Percentiles rank a stretch among this genome's conserved stretches.
Conservation (phyloP, 2,113 vertebrate genomes). For the Trematocara stigmaticum region DNA sequence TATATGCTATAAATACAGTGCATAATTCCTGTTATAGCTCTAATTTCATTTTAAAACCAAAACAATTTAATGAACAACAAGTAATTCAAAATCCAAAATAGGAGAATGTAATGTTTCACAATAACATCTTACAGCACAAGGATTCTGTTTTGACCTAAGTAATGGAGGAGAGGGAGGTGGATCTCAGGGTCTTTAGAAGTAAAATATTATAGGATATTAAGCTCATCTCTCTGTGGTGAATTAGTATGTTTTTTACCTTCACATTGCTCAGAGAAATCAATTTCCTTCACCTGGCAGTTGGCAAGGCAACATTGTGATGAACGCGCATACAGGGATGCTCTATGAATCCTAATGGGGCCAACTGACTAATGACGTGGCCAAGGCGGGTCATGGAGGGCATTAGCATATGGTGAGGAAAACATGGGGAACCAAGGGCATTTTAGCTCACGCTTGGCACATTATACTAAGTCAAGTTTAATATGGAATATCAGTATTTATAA, state of each 20-base stretch:
- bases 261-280: constrained; percentile 51
- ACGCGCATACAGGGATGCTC: constrained; percentile 28
- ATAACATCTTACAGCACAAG: neutral
- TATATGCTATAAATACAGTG: neutral
- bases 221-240: constrained; percentile 28
- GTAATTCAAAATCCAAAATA: neutral
- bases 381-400: neutral
- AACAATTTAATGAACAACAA: neutral
- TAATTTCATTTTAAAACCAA: neutral
- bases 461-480: neutral
- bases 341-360: constrained; percentile 43
- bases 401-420: neutral
- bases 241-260: constrained; percentile 57
- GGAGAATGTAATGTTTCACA: neutral
- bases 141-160: constrained; percentile 21
- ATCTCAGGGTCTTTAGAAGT: neutral
- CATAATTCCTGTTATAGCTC: neutral
- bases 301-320: constrained; percentile 57
- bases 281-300: constrained; percentile 47
- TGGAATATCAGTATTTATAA: neutral
- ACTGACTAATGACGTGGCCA: constrained; percentile 34
- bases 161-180: neutral
- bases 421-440: neutral
- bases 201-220: constrained; percentile 44
- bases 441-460: neutral